phyloP scores from a whole-genome alignment of 2,888 invertebrate genomes.

The Catocala nupta region DNA sequence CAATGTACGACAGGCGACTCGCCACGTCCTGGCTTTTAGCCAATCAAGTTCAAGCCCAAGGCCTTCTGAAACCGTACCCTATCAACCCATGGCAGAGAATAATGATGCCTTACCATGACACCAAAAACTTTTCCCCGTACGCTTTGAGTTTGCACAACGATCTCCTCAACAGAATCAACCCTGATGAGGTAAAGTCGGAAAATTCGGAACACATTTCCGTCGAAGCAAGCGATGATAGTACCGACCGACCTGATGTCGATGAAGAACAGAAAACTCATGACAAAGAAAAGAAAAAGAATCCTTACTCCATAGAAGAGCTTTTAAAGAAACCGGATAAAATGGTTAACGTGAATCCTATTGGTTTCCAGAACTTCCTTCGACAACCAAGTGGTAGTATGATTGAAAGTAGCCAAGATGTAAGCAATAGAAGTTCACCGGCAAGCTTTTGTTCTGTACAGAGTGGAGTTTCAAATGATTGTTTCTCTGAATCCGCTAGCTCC shows the following conservation, averaged over 20 bases:
- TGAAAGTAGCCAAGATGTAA: conserved; percentile 74
- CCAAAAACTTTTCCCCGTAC: conserved; percentile 77
- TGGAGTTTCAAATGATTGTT: conserved; percentile 77
- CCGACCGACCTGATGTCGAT: conserved; percentile 85
- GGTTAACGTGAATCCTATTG: conserved; percentile 70
- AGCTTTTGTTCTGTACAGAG: conserved; percentile 82
- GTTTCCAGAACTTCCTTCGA: conserved; percentile 80
- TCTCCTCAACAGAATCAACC: conserved; percentile 72
- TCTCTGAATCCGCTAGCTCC: conserved; percentile 71
- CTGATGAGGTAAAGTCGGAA: conserved; percentile 80
- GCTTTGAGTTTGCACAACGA: conserved; percentile 74
- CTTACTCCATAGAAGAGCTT: conserved; percentile 95
- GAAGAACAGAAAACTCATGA: conserved; percentile 73
- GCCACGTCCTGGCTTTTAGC: conserved; percentile 87
- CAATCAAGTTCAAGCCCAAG: conserved; percentile 83
- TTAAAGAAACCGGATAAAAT: conserved; percentile 93
- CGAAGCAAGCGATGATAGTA: conserved; percentile 88
- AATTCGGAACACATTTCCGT: conserved; percentile 83
- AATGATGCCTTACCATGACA: conserved; percentile 84
- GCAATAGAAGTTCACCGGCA: conserved; percentile 81
- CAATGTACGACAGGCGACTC: conserved; percentile 81
- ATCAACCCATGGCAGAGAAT: conserved; percentile 88
- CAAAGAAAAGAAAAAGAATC: conserved; percentile 90
- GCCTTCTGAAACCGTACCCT: conserved; percentile 83
- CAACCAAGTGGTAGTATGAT: conserved; percentile 88